Conservation (phyloP, 2,113 vertebrate genomes). For the Lates calcarifer region DNA sequence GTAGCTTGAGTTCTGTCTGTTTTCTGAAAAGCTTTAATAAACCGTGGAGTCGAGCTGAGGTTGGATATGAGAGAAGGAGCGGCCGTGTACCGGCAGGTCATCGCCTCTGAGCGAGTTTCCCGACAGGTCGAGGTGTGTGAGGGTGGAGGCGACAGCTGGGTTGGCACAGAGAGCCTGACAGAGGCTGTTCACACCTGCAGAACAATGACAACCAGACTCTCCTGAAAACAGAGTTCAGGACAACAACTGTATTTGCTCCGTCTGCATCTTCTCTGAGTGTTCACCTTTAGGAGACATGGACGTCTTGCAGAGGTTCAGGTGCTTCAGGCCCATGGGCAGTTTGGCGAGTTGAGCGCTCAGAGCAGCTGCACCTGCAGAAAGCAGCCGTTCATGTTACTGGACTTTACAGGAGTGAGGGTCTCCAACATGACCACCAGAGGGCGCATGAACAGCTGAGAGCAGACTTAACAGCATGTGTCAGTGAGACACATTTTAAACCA, state of each 20-base stretch:
- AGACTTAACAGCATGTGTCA: too few species aligned
- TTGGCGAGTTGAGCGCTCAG: slow-evolving; percentile 93
- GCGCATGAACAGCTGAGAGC: not conserved
- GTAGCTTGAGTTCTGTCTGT: too few species aligned
- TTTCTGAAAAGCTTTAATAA: not conserved
- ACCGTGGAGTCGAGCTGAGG: not conserved
- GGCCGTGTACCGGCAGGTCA: slow-evolving; percentile 88
- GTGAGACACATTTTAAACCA: not conserved
- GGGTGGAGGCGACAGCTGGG: slow-evolving; percentile 82
- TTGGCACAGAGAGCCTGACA: slow-evolving; percentile 92
- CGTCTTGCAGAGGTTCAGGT: slow-evolving; percentile 93
- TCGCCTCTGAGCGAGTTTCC: slow-evolving; percentile 92
- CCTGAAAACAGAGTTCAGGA: not conserved
- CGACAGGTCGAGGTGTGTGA: slow-evolving; percentile 93
- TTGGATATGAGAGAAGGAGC: fast-evolving
- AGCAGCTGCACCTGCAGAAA: slow-evolving; percentile 88
- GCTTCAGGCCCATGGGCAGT: slow-evolving; percentile 92
- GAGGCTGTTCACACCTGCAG: slow-evolving; percentile 93
- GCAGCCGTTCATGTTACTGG: fast-evolving
- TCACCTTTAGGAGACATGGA: slow-evolving; percentile 94
- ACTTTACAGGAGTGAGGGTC: not conserved
- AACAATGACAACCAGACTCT: fast-evolving
- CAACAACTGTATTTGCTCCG: fast-evolving
- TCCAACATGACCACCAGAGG: slow-evolving; percentile 27
- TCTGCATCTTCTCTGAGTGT: not conserved